A percentile compares a stretch with the other conserved stretches of the same genome.
Evolutionary conservation across 2,113 vertebrate species (phyloP).

Genomic region (Cygnus buccinator): DNA sequence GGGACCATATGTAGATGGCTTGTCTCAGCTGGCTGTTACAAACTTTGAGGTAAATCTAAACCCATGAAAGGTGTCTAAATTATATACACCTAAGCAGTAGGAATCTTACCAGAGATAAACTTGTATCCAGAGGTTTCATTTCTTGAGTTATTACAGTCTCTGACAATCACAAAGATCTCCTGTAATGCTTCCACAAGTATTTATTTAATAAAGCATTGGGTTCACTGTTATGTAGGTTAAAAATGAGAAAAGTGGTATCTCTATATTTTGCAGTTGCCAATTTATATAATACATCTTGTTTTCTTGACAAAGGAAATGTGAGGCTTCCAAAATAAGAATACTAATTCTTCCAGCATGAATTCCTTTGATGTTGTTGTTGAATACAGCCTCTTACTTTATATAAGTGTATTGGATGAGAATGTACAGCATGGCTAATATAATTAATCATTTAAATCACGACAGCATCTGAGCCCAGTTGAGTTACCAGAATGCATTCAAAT

Average conservation of each 20-base stretch:
- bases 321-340: neutral
- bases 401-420: neutral
- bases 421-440: neutral
- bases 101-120: neutral
- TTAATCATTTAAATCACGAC: neutral
- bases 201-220: neutral
- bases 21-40: constrained; percentile 96
- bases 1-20: constrained; percentile 95
- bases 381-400: neutral
- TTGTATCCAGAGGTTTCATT: neutral
- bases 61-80: neutral
- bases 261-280: neutral
- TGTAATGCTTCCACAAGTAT: neutral
- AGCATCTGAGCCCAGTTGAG: neutral
- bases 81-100: neutral
- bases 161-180: neutral
- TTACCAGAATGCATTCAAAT: neutral
- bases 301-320: neutral
- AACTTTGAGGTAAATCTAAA: constrained; percentile 88
- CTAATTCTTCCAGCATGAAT: neutral
- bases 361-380: neutral
- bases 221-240: neutral
- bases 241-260: neutral
- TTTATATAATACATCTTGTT: neutral
- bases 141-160: neutral